Conservation (phyloP, 1,140 invertebrate genomes). For the Pygmarrhopalites habei region DNA sequence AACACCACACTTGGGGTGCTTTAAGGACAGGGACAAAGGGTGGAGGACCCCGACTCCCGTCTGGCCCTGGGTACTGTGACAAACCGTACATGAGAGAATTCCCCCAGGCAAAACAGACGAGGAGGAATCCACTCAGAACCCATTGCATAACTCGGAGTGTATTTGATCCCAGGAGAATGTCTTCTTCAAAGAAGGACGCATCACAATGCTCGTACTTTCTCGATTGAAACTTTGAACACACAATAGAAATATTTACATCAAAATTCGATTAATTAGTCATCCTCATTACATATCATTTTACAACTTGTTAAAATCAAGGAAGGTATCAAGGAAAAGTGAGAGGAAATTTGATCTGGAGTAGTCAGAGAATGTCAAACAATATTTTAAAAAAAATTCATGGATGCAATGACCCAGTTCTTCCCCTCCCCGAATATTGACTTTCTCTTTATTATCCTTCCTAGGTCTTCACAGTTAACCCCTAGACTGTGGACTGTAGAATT, state of each 20-base stretch:
- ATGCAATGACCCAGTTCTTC: too few species aligned
- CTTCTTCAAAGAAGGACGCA: slow-evolving; percentile 44
- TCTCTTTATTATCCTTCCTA: too few species aligned
- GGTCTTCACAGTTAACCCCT: too few species aligned
- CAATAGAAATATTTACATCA: not conserved
- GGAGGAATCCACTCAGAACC: slow-evolving; percentile 58
- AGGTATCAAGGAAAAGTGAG: too few species aligned
- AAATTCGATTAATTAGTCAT: not conserved
- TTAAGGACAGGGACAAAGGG: slow-evolving; percentile 58
- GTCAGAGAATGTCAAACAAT: too few species aligned
- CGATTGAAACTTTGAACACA: slow-evolving; percentile 55
- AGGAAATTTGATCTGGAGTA: too few species aligned
- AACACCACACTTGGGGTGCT: slow-evolving; percentile 66
- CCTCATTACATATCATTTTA: not conserved
- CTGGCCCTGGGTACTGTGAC: slow-evolving; percentile 43
- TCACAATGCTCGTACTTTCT: slow-evolving; percentile 52
- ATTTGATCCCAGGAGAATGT: slow-evolving; percentile 40
- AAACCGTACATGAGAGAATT: slow-evolving; percentile 66
- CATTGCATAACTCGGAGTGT: slow-evolving; percentile 49
- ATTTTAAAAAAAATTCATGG: too few species aligned
- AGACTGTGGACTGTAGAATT: too few species aligned
- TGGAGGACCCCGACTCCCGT: slow-evolving; percentile 58
- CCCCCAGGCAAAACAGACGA: slow-evolving; percentile 65
- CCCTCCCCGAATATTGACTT: too few species aligned
- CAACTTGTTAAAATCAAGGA: not conserved